Conservation (phyloP, 2,113 vertebrate genomes). For the Alectura lathami region DNA sequence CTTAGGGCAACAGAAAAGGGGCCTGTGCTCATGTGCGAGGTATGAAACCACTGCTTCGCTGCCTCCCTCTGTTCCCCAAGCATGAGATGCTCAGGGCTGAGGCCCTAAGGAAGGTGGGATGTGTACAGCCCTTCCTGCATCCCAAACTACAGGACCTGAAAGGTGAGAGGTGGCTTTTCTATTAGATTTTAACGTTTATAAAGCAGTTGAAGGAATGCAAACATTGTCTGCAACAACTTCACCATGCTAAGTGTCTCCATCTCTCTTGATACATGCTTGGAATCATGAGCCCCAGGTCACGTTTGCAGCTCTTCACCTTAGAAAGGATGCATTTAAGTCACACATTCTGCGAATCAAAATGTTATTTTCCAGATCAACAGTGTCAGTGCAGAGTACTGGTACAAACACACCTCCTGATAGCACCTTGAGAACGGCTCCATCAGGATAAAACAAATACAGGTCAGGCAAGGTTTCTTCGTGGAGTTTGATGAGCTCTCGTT, state of each 20-base stretch:
- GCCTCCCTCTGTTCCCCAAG: neutral
- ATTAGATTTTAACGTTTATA: neutral
- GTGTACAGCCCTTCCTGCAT: neutral
- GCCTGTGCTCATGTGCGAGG: rapidly evolving
- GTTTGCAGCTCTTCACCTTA: neutral
- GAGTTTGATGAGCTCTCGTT: neutral
- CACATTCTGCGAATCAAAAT: neutral
- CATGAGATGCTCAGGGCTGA: neutral
- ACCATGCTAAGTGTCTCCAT: neutral
- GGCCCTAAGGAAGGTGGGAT: neutral
- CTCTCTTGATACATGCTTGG: neutral
- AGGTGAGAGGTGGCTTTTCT: neutral
- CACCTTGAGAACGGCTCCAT: neutral
- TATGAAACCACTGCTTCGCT: neutral
- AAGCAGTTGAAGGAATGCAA: neutral
- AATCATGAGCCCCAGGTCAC: neutral
- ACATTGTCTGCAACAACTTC: neutral
- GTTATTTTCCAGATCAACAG: neutral
- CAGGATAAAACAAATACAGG: neutral
- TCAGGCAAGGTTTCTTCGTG: neutral
- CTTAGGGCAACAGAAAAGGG: neutral
- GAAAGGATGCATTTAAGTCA: neutral
- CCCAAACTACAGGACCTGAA: neutral
- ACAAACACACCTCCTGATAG: neutral
- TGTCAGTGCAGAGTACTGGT: neutral